Conservation (phyloP, 2,113 vertebrate species). For the Synodontis membranacea region DNA sequence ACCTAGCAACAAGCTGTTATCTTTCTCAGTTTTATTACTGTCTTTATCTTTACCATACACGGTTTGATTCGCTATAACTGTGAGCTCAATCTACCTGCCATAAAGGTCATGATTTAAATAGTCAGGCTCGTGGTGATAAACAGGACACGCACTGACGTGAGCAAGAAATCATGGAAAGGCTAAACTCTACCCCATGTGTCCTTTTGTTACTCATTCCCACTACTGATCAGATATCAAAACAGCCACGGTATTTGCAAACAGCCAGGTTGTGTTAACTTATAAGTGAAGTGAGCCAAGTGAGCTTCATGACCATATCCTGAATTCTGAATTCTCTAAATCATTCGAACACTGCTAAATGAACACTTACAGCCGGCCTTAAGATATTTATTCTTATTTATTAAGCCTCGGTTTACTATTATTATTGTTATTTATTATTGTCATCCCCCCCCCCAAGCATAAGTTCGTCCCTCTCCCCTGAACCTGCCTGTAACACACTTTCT, state of each 20-base stretch:
- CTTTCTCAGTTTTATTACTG: not conserved
- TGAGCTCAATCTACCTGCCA: conserved; percentile 38
- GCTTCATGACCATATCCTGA: not conserved
- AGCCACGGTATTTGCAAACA: not conserved
- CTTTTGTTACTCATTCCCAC: not conserved
- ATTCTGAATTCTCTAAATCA: not conserved
- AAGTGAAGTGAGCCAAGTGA: not conserved
- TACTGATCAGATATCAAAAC: not conserved
- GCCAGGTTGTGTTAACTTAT: not conserved
- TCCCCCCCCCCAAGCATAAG: not conserved
- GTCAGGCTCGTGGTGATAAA: not conserved
- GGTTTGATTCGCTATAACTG: not conserved
- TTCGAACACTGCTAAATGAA: not conserved
- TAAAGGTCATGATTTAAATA: not conserved
- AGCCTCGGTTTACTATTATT: not conserved
- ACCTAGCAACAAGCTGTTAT: conserved; percentile 26
- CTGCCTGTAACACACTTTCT: conserved; percentile 15
- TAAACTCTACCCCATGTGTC: not conserved
- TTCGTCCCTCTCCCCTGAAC: conserved; percentile 11
- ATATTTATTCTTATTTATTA: not conserved
- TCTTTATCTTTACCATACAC: not conserved
- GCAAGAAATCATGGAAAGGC: conserved; percentile 25
- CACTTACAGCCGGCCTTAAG: not conserved
- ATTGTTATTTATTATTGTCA: not conserved
- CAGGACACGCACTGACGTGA: not conserved